Base-by-base conservation (phyloP, 2,113 vertebrate species). In the Chaetodon trifascialis region DNA sequence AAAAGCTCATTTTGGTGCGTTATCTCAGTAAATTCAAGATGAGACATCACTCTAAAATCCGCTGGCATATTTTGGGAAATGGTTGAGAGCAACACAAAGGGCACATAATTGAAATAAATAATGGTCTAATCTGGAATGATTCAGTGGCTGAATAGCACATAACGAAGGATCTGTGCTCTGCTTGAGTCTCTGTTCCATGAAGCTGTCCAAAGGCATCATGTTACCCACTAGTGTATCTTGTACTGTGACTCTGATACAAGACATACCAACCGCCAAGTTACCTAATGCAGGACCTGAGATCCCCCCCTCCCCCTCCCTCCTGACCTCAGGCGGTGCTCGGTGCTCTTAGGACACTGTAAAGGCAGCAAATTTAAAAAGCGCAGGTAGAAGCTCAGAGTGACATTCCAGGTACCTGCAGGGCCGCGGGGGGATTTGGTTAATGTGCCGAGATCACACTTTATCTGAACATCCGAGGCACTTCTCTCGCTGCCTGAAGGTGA, bases 271-370 rank as follows among this genome's bases (percentile, higher is more conserved):
- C 14, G 5, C 77, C 25, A 62, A 49, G 75, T 84, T 89, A 87
- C 73, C 85, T 80, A 86, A 83, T 19, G 19, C 80, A 11, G 49
- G 75, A 87, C 79, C 85, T 76, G 66, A 82, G 62, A 71, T 74
- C 63, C 51, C 52, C 51, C 42, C 55, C 58, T n/a, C 80, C 21
- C 8, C 38, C 5, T 23, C 54, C 16, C 6, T 25, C 12, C 54
- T 25, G 63, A 51, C 65, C 55, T 63, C 76, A 8, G 64, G 73
- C 21, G 0, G 1, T 16, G 4, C 68, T 70, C 47, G n/a, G 25
- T 42, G 46, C 78, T 76, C 79, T 25, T 0, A 51, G 69, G 67
- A 81, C 21, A 21, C 76, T 46, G 63, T 77, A 67, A 56, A 75
- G 25, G 77, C 70, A 64, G 46, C 40, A 60, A 76, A 76, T 71